Evolutionary conservation across 2,797 vertebrate genomes (phyloP), one percentile per base, ranked within the genome.

Genomic region (Enteromius radiatus): DNA sequence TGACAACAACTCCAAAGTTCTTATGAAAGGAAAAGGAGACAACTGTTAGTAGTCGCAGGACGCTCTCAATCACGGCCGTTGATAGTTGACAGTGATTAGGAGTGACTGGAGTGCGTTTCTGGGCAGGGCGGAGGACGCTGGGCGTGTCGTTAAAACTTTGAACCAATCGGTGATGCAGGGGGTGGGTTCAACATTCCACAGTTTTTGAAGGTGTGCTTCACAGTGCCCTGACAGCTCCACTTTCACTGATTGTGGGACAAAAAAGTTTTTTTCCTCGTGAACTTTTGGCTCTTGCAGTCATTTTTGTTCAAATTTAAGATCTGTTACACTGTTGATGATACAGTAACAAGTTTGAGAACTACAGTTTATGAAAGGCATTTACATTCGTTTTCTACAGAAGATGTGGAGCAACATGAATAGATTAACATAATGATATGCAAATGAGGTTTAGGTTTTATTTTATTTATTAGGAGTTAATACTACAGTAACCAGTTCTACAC

Each of bases 81-180:
- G 38, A 81, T 68, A 17, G 36, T 23, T 87, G 83, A 78, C 85
- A 73, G 56, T 36, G 90, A 71, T 83, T 74, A 82, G 82, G 84
- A 82, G 80, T 90, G 91, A 86, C 76, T 75, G 85, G 78, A 26
- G 59, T 21, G 61, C 75, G 52, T 74, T 80, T 73, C 54, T 41
- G 59, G 7, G 23, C 49, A 0, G 17, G 59, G 80, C 77, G 78
- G 71, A 81, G 76, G 21, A 43, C 3, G 9, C 0, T 83, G 80
- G 94, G 93, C 84, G 93, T 91, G 8, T 84, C 76, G 12, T 3
- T n/a, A 0, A 87, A 95, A 95, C 94, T 95, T 95, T 89, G 28
- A 52, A 23, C 95, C 92, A 94, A 95, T 95, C 90, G 80, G 23
- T 0, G 14, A 15, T 9, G 26, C 49, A 70, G 88, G 88, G 92